Percentiles rank a stretch among this genome's conserved stretches.
Conservation (phyloP, 2,888 invertebrate species). For the Tethea ocularis region DNA sequence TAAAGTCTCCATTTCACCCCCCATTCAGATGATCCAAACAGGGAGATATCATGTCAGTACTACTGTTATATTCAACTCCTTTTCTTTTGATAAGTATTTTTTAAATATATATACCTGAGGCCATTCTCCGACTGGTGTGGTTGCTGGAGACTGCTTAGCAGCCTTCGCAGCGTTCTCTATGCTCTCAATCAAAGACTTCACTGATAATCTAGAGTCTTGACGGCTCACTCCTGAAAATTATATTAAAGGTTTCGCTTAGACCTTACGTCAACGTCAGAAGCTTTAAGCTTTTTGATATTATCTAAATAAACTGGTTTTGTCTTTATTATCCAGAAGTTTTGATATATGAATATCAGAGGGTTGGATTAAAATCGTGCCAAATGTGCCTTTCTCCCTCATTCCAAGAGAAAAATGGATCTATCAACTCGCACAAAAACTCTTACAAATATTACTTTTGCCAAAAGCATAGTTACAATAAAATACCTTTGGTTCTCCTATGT, state of each 20-base stretch:
- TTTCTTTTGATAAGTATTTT: not conserved
- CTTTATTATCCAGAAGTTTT: too few species aligned
- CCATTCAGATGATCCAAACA: too few species aligned
- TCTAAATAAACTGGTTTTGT: too few species aligned
- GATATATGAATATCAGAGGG: not conserved
- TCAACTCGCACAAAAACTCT: too few species aligned
- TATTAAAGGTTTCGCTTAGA: not conserved
- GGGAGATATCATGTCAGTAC: not conserved
- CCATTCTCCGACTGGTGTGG: slow-evolving; percentile 75
- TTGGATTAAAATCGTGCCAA: not conserved
- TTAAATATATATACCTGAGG: slow-evolving; percentile 56
- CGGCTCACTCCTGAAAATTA: slow-evolving; percentile 68
- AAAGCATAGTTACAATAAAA: too few species aligned
- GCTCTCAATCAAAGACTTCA: slow-evolving; percentile 95
- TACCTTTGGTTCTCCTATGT: slow-evolving; percentile 74
- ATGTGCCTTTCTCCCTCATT: too few species aligned
- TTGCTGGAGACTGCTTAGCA: slow-evolving; percentile 82
- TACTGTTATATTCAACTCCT: not conserved
- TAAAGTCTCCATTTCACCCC: too few species aligned
- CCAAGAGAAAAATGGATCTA: too few species aligned
- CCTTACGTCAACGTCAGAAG: too few species aligned
- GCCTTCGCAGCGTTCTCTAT: slow-evolving; percentile 94
- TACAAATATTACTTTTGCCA: too few species aligned
- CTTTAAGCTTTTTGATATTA: too few species aligned
- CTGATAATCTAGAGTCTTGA: slow-evolving; percentile 92